Evolutionary conservation across 2,888 invertebrate species (phyloP).

Genomic region (Drosophila borealis): DNA sequence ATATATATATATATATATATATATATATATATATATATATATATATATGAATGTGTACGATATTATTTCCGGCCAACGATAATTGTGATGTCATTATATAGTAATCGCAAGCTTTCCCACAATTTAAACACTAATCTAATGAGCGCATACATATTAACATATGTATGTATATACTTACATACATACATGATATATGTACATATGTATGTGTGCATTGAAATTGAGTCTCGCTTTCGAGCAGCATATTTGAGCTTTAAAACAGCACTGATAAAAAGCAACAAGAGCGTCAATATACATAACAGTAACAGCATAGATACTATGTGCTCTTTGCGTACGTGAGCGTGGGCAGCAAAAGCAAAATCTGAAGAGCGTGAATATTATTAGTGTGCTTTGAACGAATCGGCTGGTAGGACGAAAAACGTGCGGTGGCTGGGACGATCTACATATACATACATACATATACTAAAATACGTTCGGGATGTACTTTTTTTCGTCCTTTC

Average conservation of each 20-base stretch:
- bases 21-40: background rate
- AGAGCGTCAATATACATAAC: background rate
- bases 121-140: conserved; percentile 18
- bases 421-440: no score
- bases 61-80: conserved; percentile 39
- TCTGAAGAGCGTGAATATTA: conserved; percentile 9
- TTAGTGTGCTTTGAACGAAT: no score
- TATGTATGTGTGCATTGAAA: background rate
- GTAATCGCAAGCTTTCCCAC: conserved; percentile 31
- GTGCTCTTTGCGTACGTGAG: background rate
- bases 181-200: background rate
- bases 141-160: background rate
- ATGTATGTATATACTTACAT: background rate
- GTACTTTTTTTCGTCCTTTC: no score
- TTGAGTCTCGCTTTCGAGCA: conserved; percentile 11
- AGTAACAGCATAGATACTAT: background rate
- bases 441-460: no score
- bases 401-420: no score
- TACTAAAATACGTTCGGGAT: no score
- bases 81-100: conserved; percentile 37
- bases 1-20: background rate
- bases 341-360: conserved; percentile 6
- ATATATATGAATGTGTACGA: conserved; percentile 8
- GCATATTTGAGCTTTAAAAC: conserved; percentile 5
- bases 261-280: conserved; percentile 26